These are phyloP conservation scores for Ophion costatus DNA, from an alignment of 2,888 invertebrate species.

Conservation along the genomic window DNA sequence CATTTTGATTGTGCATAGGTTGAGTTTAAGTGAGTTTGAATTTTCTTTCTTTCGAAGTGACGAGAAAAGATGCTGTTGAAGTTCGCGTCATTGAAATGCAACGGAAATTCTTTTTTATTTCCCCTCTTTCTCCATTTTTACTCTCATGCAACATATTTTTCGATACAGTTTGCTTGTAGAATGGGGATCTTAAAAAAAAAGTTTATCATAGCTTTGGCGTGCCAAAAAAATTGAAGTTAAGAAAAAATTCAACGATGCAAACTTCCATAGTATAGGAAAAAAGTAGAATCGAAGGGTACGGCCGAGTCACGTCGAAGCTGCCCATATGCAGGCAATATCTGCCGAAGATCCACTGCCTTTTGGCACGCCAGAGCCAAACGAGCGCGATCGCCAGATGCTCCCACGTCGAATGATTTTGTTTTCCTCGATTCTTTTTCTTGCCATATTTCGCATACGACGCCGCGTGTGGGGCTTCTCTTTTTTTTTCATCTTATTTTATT, in stretches of 20 bases:
- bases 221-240: too few relatives aligned
- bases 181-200: too few relatives aligned
- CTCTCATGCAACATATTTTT: too few relatives aligned
- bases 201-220: too few relatives aligned
- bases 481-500: not conserved
- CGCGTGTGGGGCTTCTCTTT: not conserved
- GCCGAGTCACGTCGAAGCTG: not conserved
- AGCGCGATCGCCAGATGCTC: constrained; percentile 13
- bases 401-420: constrained; percentile 4
- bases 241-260: too few relatives aligned
- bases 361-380: not conserved
- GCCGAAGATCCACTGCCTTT: not conserved
- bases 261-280: not conserved
- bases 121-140: too few relatives aligned
- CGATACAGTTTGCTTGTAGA: too few relatives aligned
- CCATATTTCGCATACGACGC: not conserved
- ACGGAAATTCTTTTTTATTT: too few relatives aligned
- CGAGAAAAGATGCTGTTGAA: not conserved
- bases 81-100: too few relatives aligned
- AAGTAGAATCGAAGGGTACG: not conserved
- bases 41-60: not conserved
- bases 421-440: not conserved
- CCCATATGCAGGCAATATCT: not conserved
- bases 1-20: too few relatives aligned
- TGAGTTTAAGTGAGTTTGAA: too few relatives aligned